Evolutionary conservation across 2,113 vertebrate genomes (phyloP).

Genomic region (Callochromis pleurospilus): DNA sequence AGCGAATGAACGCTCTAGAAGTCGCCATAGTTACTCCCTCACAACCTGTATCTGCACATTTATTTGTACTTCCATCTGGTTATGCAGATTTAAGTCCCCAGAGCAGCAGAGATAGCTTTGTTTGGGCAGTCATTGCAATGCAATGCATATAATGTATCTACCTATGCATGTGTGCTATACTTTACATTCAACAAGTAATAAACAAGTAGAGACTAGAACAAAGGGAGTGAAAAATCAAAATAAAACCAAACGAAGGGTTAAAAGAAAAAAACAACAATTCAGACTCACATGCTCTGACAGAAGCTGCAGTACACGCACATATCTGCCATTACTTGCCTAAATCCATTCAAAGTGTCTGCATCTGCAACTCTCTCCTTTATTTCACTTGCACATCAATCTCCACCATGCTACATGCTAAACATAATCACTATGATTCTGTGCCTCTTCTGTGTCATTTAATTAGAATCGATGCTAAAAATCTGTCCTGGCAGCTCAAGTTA

Average conservation of each 20-base stretch:
- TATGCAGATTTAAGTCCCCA: not conserved
- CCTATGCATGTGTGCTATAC: not conserved
- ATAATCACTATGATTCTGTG: constrained; percentile 12
- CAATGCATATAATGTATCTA: not conserved
- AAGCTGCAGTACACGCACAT: constrained; percentile 11
- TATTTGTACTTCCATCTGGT: not conserved
- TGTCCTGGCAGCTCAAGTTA: not conserved
- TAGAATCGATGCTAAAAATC: not conserved
- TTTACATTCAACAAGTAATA: not conserved
- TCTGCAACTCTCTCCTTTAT: not conserved
- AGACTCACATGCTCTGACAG: not conserved
- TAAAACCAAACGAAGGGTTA: not conserved
- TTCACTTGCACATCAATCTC: constrained; percentile 14
- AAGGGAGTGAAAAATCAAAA: not conserved
- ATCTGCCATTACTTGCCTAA: not conserved
- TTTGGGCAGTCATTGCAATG: not conserved
- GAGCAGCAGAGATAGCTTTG: not conserved
- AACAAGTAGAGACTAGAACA: not conserved
- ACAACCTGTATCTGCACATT: fast-evolving
- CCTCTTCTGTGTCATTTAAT: constrained; percentile 13
- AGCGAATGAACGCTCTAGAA: not conserved
- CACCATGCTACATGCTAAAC: constrained; percentile 13
- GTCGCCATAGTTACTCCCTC: not conserved
- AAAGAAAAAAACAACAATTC: not conserved
- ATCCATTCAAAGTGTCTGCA: not conserved